Evolutionary conservation across 2,113 vertebrate genomes (phyloP), one percentile per base, ranked within the genome.

Genomic region (Formicarius rufipectus): DNA sequence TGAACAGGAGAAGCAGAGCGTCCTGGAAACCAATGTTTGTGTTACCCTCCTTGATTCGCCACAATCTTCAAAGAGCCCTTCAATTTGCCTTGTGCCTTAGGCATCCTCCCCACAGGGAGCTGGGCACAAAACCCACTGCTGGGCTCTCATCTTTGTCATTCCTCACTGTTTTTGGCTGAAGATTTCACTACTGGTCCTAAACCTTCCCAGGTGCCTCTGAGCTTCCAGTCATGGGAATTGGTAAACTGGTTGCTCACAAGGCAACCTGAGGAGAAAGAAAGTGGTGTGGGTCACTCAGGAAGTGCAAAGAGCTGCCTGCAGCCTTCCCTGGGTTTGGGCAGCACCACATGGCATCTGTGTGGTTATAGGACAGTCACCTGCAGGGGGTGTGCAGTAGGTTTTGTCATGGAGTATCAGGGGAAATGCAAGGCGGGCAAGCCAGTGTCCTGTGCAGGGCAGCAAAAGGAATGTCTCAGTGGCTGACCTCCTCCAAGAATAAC

Each of bases 291-390:
- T 59, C 58, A 27, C 14, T 68, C 22, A 23, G 33, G 23, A 79
- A 83, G 86, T 58, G 23, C 58, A 69, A 76, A 78, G n/a, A 62
- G 22, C 52, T 74, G 47, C 40, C 60, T 59, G 44, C 39, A 72
- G 23, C 35, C 19, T 14, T 56, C 10, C 40, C 58, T 87, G 78
- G 24, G 31, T 63, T 88, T 77, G 72, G 69, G 63, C 66, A 92
- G 68, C 62, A 37, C 39, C 35, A 4, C 31, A 28, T 6, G 2
- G 0, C 1, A 4, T 25, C 42, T 0, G 0, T 58, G 81, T 39
- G 42, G 58, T 35, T 66, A 49, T 55, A 58, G 40, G 37, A 68
- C 37, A 35, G 58, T 30, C 44, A 37, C 16, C 40, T 78, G 56
- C 58, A 72, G 28, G 16, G 49, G 30, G 3, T 16, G 35, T 24